Evolutionary conservation across 2,888 invertebrate genomes (phyloP), one percentile per base, ranked within the genome.

Genomic region (Acanthoscelides obtectus): DNA sequence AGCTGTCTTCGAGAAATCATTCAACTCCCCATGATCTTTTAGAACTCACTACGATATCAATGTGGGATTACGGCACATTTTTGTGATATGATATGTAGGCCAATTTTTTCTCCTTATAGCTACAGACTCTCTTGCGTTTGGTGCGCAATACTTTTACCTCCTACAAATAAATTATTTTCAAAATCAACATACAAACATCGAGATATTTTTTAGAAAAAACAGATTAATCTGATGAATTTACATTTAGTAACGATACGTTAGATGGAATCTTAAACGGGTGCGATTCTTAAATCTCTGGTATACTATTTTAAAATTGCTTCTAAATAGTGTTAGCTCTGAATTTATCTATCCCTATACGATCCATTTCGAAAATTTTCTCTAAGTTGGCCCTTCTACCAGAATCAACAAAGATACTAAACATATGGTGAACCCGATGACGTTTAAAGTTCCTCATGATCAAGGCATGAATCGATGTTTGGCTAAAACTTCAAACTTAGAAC

Each of bases 51-150:
- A 22, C 22, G 25, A 22, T 25, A 67, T 22, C n/a, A 21, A 22
- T 45, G 64, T 22, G 19, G 1, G 19, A 83, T 77, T 82, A 82
- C 84, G 83, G 83, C 83, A 83, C 83, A 76, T 79, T 45, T 45
- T 45, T 45, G 17, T 45, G 45, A 45, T 45, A 70, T 74, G 83
- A 83, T 83, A 83, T 83, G 83, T 83, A 83, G 82, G 83, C 82
- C 82, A 76, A 73, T 76, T 76, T 70, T 75, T 78, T 76, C 78
- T 78, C 17, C 45, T 45, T 45, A 45, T 72, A 76, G 73, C 65
- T 68, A 66, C 66, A 69, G 63, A 69, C 70, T 69, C 25, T 63
- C 71, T 72, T 72, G 71, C 45, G 66, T 76, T 70, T 74, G 77
- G 77, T 79, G 79, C 80, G 80, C 80, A 79, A 77, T 73, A 67